Evolutionary conservation across 1,140 invertebrate species (phyloP).

Genomic region (Muscidifurax raptorellus): DNA sequence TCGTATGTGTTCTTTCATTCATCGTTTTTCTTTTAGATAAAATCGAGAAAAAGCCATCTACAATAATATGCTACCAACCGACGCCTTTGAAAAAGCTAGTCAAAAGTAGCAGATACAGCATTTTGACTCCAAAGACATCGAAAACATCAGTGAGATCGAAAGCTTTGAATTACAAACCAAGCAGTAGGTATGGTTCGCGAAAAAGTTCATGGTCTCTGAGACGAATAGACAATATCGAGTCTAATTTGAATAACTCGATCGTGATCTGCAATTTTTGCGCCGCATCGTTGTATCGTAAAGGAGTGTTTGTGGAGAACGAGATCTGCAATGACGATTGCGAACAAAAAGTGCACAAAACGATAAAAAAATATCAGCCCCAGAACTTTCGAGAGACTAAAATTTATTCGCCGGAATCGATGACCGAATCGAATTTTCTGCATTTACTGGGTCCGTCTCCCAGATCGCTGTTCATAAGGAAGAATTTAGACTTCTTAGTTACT

Average conservation of each 20-base stretch:
- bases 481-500: constrained; percentile 40
- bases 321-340: constrained; percentile 13
- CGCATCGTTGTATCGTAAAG: constrained; percentile 17
- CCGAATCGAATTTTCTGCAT: constrained; percentile 47
- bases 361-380: constrained; percentile 7
- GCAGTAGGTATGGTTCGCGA: constrained; percentile 61
- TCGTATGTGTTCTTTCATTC: background rate
- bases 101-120: constrained; percentile 2
- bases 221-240: background rate
- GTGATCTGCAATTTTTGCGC: constrained; percentile 21
- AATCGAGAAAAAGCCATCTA: constrained; percentile 62
- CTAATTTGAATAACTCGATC: constrained; percentile 1
- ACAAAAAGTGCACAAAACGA: constrained; percentile 16
- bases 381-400: background rate
- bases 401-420: background rate
- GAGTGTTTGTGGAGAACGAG: background rate
- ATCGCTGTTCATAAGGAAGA: constrained; percentile 52
- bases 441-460: constrained; percentile 52
- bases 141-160: constrained; percentile 54
- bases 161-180: constrained; percentile 62
- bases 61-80: constrained; percentile 63
- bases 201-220: constrained; percentile 19
- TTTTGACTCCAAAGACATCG: background rate
- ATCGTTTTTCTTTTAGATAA: constrained; percentile 57
- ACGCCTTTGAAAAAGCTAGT: constrained; percentile 32